Evolutionary conservation across 2,113 vertebrate genomes (phyloP).

Genomic region (Puma concolor): DNA sequence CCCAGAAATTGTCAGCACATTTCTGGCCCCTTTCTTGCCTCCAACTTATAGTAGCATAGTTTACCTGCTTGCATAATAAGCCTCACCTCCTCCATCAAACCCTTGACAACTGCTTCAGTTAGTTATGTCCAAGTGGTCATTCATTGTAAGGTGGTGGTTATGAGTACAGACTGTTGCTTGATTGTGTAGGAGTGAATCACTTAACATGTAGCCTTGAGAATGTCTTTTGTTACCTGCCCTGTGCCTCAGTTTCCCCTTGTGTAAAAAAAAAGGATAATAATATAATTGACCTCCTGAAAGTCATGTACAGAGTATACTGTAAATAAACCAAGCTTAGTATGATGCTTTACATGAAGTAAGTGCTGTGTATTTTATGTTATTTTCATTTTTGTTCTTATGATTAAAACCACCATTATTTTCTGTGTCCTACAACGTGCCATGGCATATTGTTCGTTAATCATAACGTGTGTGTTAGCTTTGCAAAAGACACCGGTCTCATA

Average conservation of each 20-base stretch:
- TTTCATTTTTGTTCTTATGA: not conserved
- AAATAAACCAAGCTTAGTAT: not conserved
- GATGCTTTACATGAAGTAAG: not conserved
- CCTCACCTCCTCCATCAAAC: not conserved
- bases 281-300: not conserved
- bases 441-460: not conserved
- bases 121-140: not conserved
- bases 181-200: not conserved
- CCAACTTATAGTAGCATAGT: not conserved
- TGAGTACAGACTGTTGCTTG: not conserved
- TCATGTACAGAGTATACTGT: not conserved
- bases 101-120: not conserved
- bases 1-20: not conserved
- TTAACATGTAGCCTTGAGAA: not conserved
- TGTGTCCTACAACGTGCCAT: not conserved
- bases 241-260: not conserved
- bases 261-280: not conserved
- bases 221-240: not conserved
- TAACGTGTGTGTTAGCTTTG: not conserved
- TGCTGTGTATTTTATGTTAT: not conserved
- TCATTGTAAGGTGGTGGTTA: not conserved
- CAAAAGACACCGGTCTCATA: not conserved
- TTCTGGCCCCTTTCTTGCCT: not conserved
- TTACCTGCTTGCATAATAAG: not conserved
- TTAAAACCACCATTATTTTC: not conserved